Evolutionary conservation across 1,140 invertebrate species (phyloP).

Genomic region (Diabrotica undecimpunctata): DNA sequence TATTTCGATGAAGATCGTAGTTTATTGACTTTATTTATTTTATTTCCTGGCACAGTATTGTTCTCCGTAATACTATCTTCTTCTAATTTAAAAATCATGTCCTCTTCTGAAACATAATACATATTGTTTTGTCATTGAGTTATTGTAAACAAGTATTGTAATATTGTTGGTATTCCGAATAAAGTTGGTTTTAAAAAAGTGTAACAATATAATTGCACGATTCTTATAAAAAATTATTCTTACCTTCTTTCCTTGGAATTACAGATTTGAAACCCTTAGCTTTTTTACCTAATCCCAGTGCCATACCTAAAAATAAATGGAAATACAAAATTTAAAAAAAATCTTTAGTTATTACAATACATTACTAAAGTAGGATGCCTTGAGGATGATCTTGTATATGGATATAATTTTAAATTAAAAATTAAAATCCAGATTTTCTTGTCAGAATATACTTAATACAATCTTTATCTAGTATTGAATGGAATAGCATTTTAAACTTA

Average conservation of each 20-base stretch:
- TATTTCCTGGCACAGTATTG: conserved; percentile 21
- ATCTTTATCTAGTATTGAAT: no score
- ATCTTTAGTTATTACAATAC: no score
- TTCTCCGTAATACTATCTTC: conserved; percentile 56
- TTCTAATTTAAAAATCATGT: conserved; percentile 70
- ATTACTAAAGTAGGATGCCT: no score
- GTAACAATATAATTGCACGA: not conserved
- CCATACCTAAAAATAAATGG: conserved; percentile 57
- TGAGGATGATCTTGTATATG: no score
- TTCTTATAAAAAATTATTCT: conserved; percentile 8
- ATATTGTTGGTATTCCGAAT: no score
- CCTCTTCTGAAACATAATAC: conserved; percentile 45
- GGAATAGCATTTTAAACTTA: not conserved
- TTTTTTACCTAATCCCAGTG: conserved; percentile 63
- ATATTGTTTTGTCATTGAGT: no score
- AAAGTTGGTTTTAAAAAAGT: no score
- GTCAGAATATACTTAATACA: no score
- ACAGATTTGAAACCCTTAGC: conserved; percentile 23
- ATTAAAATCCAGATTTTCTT: no score
- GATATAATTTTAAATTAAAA: no score
- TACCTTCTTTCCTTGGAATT: conserved; percentile 16
- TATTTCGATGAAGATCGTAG: conserved; percentile 40
- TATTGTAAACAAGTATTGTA: no score
- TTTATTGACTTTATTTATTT: conserved; percentile 30
- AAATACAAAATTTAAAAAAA: not conserved